These are phyloP conservation scores for Spongilla lacustris DNA, from an alignment of 37 sponge, comb jelly and placozoan species.

Conservation along the genomic window DNA sequence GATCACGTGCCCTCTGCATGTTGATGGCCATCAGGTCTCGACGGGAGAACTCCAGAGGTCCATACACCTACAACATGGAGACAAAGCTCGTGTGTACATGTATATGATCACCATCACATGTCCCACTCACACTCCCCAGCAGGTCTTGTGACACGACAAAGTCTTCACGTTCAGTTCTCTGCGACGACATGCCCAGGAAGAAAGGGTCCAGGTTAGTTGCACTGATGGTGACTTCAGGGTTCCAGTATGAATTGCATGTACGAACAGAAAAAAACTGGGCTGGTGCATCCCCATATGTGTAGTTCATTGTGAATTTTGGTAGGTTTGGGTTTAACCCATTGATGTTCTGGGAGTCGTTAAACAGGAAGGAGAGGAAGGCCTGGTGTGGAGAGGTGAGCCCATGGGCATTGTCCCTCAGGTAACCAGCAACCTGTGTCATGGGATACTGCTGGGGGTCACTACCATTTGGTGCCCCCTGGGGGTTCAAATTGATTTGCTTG, in stretches of 20 bases:
- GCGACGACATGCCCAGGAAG: conserved; percentile 85
- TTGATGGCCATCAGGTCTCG: conserved; percentile 96
- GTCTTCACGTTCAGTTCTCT: conserved; percentile 86
- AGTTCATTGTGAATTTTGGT: neutral
- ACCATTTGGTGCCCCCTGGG: too few relatives aligned
- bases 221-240: conserved; percentile 71
- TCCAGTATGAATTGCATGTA: conserved; percentile 94
- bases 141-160: conserved; percentile 90
- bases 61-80: conserved; percentile 68
- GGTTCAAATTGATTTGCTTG: too few relatives aligned
- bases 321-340: too few relatives aligned
- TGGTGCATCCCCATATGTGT: neutral
- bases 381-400: too few relatives aligned
- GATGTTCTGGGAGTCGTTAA: too few relatives aligned
- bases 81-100: too few relatives aligned
- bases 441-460: too few relatives aligned
- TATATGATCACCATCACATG: neutral
- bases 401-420: too few relatives aligned
- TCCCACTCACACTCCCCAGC: conserved; percentile 62
- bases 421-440: too few relatives aligned
- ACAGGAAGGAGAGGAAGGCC: too few relatives aligned
- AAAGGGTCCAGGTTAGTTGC: conserved; percentile 79
- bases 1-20: conserved; percentile 93
- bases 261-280: conserved; percentile 62
- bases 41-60: conserved; percentile 88